phyloP scores from a whole-genome alignment of 2,797 vertebrate genomes.

The Amniataba percoides region DNA sequence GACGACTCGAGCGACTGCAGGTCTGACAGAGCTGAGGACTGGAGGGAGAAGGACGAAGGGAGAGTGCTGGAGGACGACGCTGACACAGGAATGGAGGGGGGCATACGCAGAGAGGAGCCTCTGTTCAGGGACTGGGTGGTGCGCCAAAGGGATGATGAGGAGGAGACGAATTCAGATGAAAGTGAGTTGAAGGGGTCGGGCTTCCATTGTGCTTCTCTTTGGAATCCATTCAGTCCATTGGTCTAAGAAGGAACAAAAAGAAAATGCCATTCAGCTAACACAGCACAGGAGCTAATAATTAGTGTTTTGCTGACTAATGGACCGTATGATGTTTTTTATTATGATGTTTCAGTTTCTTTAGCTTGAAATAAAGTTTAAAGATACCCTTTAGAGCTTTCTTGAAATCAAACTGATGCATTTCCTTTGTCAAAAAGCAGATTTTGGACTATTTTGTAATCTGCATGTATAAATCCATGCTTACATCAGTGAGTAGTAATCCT shows the following conservation, averaged over 20 bases:
- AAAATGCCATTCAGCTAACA: slow-evolving; percentile 20
- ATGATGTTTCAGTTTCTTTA: not conserved
- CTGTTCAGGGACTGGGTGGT: slow-evolving; percentile 86
- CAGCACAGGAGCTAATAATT: slow-evolving; percentile 6
- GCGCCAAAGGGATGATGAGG: slow-evolving; percentile 82
- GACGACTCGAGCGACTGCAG: slow-evolving; percentile 74
- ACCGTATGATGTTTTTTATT: not conserved
- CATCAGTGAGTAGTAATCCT: not conserved
- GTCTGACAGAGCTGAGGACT: slow-evolving; percentile 80
- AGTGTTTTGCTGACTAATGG: slow-evolving; percentile 8
- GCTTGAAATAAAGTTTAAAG: slow-evolving; percentile 40
- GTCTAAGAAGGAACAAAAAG: slow-evolving; percentile 70
- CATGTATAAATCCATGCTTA: not conserved
- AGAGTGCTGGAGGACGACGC: slow-evolving; percentile 74
- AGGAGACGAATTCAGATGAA: slow-evolving; percentile 85
- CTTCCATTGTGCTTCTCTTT: slow-evolving; percentile 88
- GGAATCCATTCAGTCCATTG: slow-evolving; percentile 85
- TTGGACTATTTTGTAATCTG: not conserved
- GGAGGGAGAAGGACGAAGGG: slow-evolving; percentile 78
- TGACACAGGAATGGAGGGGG: slow-evolving; percentile 54
- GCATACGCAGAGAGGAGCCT: slow-evolving; percentile 70
- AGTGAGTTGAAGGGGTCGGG: slow-evolving; percentile 89
- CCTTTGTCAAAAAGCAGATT: not conserved
- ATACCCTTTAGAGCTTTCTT: slow-evolving; percentile 49
- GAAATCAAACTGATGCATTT: not conserved